Percentiles rank a stretch among this genome's conserved stretches.
These are phyloP conservation scores for Erythrolamprus reginae DNA, from an alignment of 2,113 vertebrate species.

Conservation along the genomic window DNA sequence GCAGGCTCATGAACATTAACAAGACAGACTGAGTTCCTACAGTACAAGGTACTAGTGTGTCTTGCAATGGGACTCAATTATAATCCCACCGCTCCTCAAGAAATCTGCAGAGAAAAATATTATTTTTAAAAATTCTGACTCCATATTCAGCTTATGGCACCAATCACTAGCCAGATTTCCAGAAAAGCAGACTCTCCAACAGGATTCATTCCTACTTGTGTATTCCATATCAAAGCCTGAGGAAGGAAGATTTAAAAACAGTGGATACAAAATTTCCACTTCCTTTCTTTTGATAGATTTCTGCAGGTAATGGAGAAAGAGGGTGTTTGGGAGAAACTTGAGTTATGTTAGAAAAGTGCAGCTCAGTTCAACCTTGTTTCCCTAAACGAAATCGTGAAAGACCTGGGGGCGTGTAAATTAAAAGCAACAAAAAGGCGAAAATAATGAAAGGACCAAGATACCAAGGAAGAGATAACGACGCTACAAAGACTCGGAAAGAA, in stretches of 20 bases:
- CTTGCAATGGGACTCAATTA: not conserved
- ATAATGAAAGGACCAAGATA: not conserved
- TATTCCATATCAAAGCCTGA: not conserved
- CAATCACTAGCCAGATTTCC: not conserved
- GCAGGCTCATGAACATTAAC: not conserved
- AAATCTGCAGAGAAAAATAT: not conserved
- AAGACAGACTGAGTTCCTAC: not conserved
- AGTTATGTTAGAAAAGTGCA: not conserved
- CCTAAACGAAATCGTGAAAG: not conserved
- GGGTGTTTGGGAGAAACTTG: not conserved
- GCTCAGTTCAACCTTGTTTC: not conserved
- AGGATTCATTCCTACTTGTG: not conserved
- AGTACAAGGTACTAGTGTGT: not conserved
- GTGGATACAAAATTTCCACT: not conserved
- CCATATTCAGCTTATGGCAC: not conserved
- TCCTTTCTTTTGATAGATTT: not conserved
- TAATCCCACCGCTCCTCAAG: not conserved
- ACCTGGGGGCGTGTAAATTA: not conserved
- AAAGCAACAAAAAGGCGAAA: not conserved
- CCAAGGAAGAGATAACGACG: not conserved
- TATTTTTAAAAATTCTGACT: not conserved
- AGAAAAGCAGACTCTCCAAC: not conserved
- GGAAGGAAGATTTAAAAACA: not conserved
- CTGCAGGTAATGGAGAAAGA: not conserved
- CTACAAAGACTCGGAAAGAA: not conserved